A percentile compares a stretch with the other conserved stretches of the same genome.
Conservation (phyloP, 2,888 invertebrate genomes). For the Chrysopilus asiliformis region DNA sequence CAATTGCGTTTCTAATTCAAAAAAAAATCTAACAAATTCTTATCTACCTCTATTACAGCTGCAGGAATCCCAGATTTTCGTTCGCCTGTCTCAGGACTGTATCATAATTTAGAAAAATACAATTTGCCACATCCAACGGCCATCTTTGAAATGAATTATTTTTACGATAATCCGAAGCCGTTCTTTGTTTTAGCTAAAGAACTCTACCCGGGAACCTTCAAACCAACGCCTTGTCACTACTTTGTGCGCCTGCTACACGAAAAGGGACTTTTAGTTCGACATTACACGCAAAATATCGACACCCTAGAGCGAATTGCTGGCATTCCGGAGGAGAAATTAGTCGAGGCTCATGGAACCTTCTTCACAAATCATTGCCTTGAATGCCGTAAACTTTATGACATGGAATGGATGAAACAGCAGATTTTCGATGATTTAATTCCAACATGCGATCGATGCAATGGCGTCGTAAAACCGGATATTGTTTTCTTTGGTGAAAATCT, state of each 20-base stretch:
- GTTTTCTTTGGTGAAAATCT: slow-evolving; percentile 91
- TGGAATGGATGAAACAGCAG: slow-evolving; percentile 77
- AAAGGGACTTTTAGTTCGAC: slow-evolving; percentile 61
- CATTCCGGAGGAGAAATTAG: slow-evolving; percentile 67
- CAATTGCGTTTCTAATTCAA: too few species aligned
- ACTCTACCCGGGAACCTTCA: slow-evolving; percentile 72
- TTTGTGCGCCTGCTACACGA: slow-evolving; percentile 75
- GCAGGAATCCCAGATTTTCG: slow-evolving; percentile 96
- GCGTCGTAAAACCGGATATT: slow-evolving; percentile 87
- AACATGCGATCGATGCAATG: slow-evolving; percentile 59
- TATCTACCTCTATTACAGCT: slow-evolving; percentile 41
- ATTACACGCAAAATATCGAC: slow-evolving; percentile 89
- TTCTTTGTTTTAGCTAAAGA: slow-evolving; percentile 86
- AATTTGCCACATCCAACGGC: slow-evolving; percentile 83
- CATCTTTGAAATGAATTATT: slow-evolving; percentile 83
- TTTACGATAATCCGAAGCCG: slow-evolving; percentile 76
- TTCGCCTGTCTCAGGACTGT: slow-evolving; percentile 71
- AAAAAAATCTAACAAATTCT: slow-evolving; percentile 7
- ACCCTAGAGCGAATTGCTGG: slow-evolving; percentile 79
- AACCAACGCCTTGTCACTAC: slow-evolving; percentile 83
- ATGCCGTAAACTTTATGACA: slow-evolving; percentile 56
- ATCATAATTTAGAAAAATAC: slow-evolving; percentile 82
- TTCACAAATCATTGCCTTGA: slow-evolving; percentile 72
- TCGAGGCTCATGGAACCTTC: slow-evolving; percentile 94
- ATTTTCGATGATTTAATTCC: slow-evolving; percentile 63